Percentiles rank a stretch among this genome's conserved stretches.
Evolutionary conservation across 2,888 invertebrate genomes (phyloP).

Genomic region (Orthosia gothica): DNA sequence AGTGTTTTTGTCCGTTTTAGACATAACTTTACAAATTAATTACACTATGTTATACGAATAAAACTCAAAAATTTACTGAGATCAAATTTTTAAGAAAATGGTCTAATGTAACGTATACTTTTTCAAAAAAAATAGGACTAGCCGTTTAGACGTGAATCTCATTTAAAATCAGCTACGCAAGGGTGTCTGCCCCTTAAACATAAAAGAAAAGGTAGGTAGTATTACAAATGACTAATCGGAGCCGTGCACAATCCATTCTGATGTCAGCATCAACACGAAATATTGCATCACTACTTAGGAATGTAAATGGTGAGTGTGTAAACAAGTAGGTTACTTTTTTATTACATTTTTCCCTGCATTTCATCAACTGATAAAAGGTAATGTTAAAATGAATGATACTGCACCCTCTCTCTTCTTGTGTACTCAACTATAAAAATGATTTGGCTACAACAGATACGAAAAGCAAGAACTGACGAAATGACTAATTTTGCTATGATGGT

Average conservation of each 20-base stretch:
- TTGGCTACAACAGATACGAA: neutral
- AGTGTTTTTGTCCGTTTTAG: no score
- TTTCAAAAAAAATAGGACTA: no score
- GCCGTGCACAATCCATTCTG: constrained; percentile 12
- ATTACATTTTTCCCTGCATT: neutral
- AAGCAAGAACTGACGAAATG: neutral
- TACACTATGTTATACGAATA: no score
- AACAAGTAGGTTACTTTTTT: neutral
- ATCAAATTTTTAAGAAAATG: no score
- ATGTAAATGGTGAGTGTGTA: constrained; percentile 14
- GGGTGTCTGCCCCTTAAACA: no score
- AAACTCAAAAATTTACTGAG: no score
- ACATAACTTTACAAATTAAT: no score
- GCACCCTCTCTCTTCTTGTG: neutral
- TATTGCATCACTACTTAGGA: constrained; percentile 33
- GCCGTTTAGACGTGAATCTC: no score
- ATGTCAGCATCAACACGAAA: constrained; percentile 22
- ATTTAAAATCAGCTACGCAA: no score
- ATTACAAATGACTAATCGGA: constrained; percentile 12
- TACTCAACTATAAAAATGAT: neutral
- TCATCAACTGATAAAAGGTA: no score
- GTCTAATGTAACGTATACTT: no score
- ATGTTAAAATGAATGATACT: neutral
- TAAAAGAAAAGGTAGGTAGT: neutral
- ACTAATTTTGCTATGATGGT: constrained; percentile 1